Evolutionary conservation across 1,140 invertebrate genomes (phyloP).

Genomic region (Stegodyphus mimosarum): DNA sequence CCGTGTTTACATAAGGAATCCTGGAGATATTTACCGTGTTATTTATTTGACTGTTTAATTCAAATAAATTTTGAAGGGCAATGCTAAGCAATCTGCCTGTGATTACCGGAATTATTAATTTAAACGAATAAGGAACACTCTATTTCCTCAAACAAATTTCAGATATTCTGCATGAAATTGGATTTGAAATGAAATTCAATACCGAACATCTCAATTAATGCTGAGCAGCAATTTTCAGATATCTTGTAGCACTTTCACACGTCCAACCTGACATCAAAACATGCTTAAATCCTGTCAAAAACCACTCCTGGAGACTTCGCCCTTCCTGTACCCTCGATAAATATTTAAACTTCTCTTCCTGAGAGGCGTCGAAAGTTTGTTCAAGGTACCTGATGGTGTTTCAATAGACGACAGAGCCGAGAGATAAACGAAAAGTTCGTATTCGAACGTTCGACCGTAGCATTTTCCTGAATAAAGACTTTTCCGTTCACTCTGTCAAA

Average conservation of each 20-base stretch:
- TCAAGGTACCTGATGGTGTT: neutral
- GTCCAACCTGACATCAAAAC: constrained; percentile 5
- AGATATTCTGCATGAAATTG: too few species aligned
- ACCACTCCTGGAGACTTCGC: neutral
- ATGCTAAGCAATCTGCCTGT: too few species aligned
- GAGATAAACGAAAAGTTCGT: neutral
- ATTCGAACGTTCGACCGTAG: neutral
- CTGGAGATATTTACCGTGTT: too few species aligned
- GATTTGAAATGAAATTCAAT: too few species aligned
- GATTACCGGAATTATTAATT: too few species aligned
- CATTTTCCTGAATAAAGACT: neutral
- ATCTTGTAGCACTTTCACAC: neutral
- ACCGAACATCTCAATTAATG: too few species aligned
- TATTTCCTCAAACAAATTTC: too few species aligned
- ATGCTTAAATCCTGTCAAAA: constrained; percentile 23
- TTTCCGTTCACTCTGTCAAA: neutral
- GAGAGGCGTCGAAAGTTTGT: constrained; percentile 23
- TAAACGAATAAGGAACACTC: too few species aligned
- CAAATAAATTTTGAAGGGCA: too few species aligned
- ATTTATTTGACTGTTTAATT: too few species aligned
- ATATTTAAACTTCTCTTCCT: constrained; percentile 32
- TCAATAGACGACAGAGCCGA: neutral
- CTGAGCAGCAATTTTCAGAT: too few species aligned
- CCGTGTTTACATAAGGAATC: too few species aligned
- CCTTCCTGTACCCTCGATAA: constrained; percentile 1